These are phyloP conservation scores for Eulemur albifrons DNA, from an alignment of 2,797 vertebrate genomes.

Conservation along the genomic window DNA sequence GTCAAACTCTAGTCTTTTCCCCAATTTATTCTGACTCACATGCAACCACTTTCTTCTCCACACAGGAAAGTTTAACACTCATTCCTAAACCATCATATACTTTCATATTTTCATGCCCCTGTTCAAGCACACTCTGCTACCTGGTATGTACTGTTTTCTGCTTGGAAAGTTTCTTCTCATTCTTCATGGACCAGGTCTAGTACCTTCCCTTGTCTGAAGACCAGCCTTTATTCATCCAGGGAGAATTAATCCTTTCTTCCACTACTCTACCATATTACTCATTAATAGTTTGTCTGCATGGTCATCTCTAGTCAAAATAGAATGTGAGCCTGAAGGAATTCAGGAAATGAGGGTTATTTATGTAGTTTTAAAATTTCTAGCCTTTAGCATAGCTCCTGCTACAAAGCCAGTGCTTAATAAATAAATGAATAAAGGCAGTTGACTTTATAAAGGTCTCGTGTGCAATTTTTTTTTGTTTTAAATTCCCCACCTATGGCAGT, in stretches of 20 bases:
- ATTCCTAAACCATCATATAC: not conserved
- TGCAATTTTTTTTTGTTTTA: not conserved
- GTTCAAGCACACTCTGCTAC: not conserved
- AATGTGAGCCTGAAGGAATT: not conserved
- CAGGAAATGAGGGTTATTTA: not conserved
- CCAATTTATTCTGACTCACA: not conserved
- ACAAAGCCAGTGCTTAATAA: slow-evolving; percentile 5
- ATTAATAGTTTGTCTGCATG: not conserved
- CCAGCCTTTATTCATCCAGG: not conserved
- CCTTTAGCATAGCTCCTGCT: not conserved
- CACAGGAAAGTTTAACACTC: not conserved
- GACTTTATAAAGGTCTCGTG: not conserved
- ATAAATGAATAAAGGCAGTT: not conserved
- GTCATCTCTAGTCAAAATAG: not conserved
- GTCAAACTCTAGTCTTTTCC: not conserved
- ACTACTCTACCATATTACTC: no score
- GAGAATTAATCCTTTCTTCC: not conserved
- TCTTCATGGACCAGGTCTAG: not conserved
- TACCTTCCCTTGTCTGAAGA: not conserved
- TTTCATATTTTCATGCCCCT: not conserved
- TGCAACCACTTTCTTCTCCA: not conserved
- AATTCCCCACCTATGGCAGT: not conserved
- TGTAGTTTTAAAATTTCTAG: not conserved
- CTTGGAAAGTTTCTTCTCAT: not conserved
- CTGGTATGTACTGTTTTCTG: not conserved